Base-by-base conservation (phyloP, 2,888 invertebrate genomes). In the Phoenoteleia sp. region DNA sequence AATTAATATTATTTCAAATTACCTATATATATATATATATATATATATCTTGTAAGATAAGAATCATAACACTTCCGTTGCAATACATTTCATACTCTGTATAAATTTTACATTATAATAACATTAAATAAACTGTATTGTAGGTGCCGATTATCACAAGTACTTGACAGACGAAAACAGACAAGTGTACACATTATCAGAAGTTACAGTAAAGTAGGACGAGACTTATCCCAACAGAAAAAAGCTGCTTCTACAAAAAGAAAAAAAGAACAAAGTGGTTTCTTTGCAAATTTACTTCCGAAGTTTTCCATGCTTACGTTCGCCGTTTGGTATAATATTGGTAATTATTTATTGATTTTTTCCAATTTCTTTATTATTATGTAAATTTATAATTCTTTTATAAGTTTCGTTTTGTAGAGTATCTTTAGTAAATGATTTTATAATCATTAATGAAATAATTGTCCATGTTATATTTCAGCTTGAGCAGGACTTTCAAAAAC, bases 111-210 rank as follows among this genome's bases (percentile, higher is more conserved):
- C 33, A 33, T 9, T 2, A 33, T 33, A 9, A 33, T 33, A 33
- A 33, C 11, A 33, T 33, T 33, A 33, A 33, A 33, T 33, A 9
- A 33, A 33, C 5, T 49, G 49, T 11, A 21, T 49, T 49, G 3
- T 21, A 49, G 23, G 49, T 23, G 49, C 49, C 21, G 49, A 49
- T 49, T 49, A 49, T 49, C 21, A 49, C 49, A 49, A 21, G 49
- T 49, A 23, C 19, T 49, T 49, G 21, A 49, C 49, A 49, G 49
- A 21, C 19, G 49, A 19, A 21, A 49, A 49, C n/a, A 19, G 49
- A 49, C 49, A 42, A 42, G 11, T n/a, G 7, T 42, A 42, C n/a
- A 11, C 42, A 11, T n/a, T 42, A 3, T 3, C 42, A 49, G 49
- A 49, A 21, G 23, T 49, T 21, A 21, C 49, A 49, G 49, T 49